Evolutionary conservation across 2,888 invertebrate genomes (phyloP).

Genomic region (Agrochola circellaris): DNA sequence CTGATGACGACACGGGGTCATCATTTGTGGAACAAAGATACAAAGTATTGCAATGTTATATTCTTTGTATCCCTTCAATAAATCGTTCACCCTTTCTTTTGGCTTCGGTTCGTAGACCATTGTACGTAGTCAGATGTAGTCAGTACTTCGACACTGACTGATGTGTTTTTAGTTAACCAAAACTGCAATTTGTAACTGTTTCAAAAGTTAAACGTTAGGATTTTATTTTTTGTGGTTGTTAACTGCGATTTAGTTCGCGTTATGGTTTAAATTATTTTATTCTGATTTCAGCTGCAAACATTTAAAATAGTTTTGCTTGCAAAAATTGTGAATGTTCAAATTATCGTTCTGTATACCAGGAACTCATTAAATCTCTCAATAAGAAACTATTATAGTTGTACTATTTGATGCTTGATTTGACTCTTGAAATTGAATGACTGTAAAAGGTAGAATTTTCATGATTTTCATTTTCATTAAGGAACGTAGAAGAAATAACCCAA

Average conservation of each 20-base stretch:
- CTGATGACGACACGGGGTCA: not conserved
- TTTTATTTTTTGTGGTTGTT: slow-evolving; percentile 39
- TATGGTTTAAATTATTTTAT: slow-evolving; percentile 38
- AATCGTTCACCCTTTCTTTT: slow-evolving; percentile 46
- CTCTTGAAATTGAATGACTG: not conserved
- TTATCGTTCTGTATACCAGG: not conserved
- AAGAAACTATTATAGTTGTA: too few species aligned
- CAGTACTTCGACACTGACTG: slow-evolving; percentile 46
- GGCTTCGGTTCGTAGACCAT: slow-evolving; percentile 19
- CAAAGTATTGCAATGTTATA: slow-evolving; percentile 18
- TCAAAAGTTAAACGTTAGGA: slow-evolving; percentile 41
- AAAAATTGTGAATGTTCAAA: not conserved
- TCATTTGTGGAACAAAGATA: not conserved
- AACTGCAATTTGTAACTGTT: slow-evolving; percentile 59
- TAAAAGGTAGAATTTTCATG: not conserved
- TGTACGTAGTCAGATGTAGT: slow-evolving; percentile 46
- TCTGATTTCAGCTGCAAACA: slow-evolving; percentile 2
- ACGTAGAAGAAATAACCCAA: too few species aligned
- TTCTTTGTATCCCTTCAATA: slow-evolving; percentile 29
- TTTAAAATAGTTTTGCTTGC: not conserved
- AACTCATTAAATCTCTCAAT: not conserved
- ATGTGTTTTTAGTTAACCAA: slow-evolving; percentile 50
- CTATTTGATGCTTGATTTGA: too few species aligned
- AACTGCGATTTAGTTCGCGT: slow-evolving; percentile 40
- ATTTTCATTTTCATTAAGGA: too few species aligned